Evolutionary conservation across 1,140 invertebrate species (phyloP).

Genomic region (Drosophila eugracilis): DNA sequence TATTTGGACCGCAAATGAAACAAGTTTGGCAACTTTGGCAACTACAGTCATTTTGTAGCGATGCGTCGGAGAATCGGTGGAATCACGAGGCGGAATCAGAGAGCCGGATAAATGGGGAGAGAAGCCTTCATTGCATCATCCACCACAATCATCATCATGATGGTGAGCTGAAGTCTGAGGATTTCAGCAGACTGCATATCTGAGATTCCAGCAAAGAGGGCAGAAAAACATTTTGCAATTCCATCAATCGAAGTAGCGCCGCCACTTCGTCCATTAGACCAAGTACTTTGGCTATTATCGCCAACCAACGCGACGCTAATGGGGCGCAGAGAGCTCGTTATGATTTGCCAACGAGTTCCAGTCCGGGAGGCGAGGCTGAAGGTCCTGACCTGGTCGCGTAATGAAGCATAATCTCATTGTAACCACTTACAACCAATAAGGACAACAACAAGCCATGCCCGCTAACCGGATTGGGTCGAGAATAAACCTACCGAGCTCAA

Average conservation of each 20-base stretch:
- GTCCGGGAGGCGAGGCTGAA: conserved; percentile 16
- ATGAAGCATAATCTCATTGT: conserved; percentile 81
- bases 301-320: conserved; percentile 70
- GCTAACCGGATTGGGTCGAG: conserved; percentile 74
- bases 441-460: conserved; percentile 49
- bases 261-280: conserved; percentile 72
- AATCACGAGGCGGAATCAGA: conserved; percentile 5
- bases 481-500: conserved; percentile 49
- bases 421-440: conserved; percentile 80
- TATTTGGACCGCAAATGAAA: conserved; percentile 81
- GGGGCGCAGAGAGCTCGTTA: conserved; percentile 77
- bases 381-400: conserved; percentile 54
- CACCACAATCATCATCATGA: conserved; percentile 70
- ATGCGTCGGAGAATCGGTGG: conserved; percentile 25
- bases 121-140: conserved; percentile 51
- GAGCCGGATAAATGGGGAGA: not conserved
- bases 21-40: conserved; percentile 81
- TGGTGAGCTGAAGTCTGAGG: conserved; percentile 39
- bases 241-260: conserved; percentile 46
- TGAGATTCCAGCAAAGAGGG: conserved; percentile 63
- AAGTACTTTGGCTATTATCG: conserved; percentile 77
- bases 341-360: conserved; percentile 64
- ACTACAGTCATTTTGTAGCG: conserved; percentile 74
- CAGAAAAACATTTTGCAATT: conserved; percentile 61
- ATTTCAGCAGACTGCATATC: conserved; percentile 64